Percentiles rank a stretch among this genome's conserved stretches.
Conservation (phyloP, 2,797 vertebrate genomes). For the Sebastes ruberrimus region DNA sequence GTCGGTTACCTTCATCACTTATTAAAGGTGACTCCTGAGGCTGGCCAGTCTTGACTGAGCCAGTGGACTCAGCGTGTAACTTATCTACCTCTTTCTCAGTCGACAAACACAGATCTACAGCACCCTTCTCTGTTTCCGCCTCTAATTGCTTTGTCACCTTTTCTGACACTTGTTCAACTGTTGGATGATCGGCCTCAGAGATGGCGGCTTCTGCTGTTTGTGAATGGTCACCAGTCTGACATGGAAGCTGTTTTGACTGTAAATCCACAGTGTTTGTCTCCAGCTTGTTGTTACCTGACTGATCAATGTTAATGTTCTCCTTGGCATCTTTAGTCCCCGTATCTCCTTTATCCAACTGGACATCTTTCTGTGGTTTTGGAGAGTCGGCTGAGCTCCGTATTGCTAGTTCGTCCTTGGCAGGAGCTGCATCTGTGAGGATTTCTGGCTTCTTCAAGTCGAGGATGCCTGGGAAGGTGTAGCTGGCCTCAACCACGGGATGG, state of each 20-base stretch:
- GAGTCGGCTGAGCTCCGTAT: neutral
- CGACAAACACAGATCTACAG: conserved; percentile 1
- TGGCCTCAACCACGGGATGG: conserved; percentile 82
- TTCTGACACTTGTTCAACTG: conserved; percentile 14
- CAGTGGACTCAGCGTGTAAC: conserved; percentile 20
- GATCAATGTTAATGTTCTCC: conserved; percentile 23
- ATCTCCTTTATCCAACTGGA: conserved; percentile 8
- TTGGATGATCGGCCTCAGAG: conserved; percentile 7
- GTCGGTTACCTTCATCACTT: conserved; percentile 24
- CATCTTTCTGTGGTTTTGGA: conserved; percentile 27
- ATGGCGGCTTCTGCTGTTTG: conserved; percentile 20
- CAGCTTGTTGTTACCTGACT: neutral
- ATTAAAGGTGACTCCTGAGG: conserved; percentile 21
- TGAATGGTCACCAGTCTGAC: conserved; percentile 22
- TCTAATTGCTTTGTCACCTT: conserved; percentile 35
- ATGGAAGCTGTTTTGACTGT: conserved; percentile 12
- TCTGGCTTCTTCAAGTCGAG: conserved; percentile 63
- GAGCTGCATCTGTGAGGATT: conserved; percentile 10
- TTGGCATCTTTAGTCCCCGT: neutral
- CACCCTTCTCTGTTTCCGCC: conserved; percentile 3
- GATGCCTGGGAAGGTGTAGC: conserved; percentile 76
- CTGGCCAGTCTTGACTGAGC: neutral
- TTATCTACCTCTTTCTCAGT: conserved; percentile 29
- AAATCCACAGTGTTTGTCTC: conserved; percentile 34
- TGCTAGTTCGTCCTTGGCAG: conserved; percentile 32